A percentile compares a stretch with the other conserved stretches of the same genome.
Evolutionary conservation across 2,888 invertebrate species (phyloP).

Genomic region (Halictus ligatus): DNA sequence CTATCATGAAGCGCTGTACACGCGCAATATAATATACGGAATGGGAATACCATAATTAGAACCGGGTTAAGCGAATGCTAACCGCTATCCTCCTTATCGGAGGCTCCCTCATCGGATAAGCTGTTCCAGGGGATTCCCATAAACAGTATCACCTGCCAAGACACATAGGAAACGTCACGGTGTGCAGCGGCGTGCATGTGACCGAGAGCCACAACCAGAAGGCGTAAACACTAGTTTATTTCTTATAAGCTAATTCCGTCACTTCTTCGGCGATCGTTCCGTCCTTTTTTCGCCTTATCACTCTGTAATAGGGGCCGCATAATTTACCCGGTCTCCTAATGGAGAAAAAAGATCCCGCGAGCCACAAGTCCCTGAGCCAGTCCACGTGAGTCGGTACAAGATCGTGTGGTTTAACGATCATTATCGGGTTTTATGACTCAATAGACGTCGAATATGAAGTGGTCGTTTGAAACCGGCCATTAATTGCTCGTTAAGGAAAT

Average conservation of each 20-base stretch:
- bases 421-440: slow-evolving; percentile 56
- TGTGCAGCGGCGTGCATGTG: slow-evolving; percentile 48
- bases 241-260: slow-evolving; percentile 38
- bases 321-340: slow-evolving; percentile 42
- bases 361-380: neutral
- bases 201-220: slow-evolving; percentile 38
- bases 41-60: slow-evolving; percentile 69
- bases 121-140: slow-evolving; percentile 75
- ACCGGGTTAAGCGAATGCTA: slow-evolving; percentile 72
- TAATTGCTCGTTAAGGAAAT: slow-evolving; percentile 41
- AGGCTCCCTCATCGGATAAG: slow-evolving; percentile 66
- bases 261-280: slow-evolving; percentile 29
- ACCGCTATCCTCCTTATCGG: slow-evolving; percentile 65
- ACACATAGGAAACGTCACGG: slow-evolving; percentile 71
- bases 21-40: slow-evolving; percentile 46
- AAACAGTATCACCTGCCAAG: slow-evolving; percentile 71
- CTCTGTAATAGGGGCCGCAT: slow-evolving; percentile 20
- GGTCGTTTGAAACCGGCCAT: slow-evolving; percentile 28
- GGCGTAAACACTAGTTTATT: slow-evolving; percentile 45
- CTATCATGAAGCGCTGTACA: neutral
- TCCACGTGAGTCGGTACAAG: slow-evolving; percentile 9
- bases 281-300: neutral
- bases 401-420: slow-evolving; percentile 50
- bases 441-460: slow-evolving; percentile 50
- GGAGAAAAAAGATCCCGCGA: slow-evolving; percentile 31